Conservation (phyloP, 2,888 invertebrate species). For the Anodontia alba region DNA sequence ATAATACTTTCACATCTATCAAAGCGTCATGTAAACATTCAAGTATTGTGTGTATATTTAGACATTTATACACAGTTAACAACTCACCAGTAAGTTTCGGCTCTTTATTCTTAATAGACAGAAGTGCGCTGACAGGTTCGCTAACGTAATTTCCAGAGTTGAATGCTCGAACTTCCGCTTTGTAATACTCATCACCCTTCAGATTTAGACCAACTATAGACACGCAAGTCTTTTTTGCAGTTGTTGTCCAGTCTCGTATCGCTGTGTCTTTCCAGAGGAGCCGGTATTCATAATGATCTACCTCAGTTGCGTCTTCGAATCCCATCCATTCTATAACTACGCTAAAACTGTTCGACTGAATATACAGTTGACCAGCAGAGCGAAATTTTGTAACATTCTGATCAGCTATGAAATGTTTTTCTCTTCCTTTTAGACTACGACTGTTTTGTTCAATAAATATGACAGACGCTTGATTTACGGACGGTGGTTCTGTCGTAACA, state of each 20-base stretch:
- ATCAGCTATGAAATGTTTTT: too few species aligned
- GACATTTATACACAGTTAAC: too few species aligned
- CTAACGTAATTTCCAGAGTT: not conserved
- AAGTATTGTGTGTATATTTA: too few species aligned
- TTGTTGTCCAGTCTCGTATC: constrained; percentile 29
- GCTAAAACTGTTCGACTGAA: constrained; percentile 1
- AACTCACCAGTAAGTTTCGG: not conserved
- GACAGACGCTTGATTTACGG: too few species aligned
- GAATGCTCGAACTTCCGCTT: not conserved
- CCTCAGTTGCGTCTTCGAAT: constrained; percentile 22
- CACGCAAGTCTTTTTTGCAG: not conserved
- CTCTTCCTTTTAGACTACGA: too few species aligned
- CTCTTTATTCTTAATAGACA: not conserved
- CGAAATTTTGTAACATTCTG: too few species aligned
- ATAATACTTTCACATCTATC: too few species aligned
- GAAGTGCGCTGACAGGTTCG: not conserved
- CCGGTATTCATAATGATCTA: constrained; percentile 33
- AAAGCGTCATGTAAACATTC: too few species aligned
- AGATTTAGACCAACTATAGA: not conserved
- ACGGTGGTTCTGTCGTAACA: too few species aligned
- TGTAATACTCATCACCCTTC: not conserved
- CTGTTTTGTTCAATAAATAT: too few species aligned
- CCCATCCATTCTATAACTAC: constrained; percentile 34
- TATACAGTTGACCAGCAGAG: too few species aligned
- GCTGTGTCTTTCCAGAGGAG: not conserved